Base-by-base conservation (phyloP, 2,888 invertebrate species). In the Epinotia bilunana region DNA sequence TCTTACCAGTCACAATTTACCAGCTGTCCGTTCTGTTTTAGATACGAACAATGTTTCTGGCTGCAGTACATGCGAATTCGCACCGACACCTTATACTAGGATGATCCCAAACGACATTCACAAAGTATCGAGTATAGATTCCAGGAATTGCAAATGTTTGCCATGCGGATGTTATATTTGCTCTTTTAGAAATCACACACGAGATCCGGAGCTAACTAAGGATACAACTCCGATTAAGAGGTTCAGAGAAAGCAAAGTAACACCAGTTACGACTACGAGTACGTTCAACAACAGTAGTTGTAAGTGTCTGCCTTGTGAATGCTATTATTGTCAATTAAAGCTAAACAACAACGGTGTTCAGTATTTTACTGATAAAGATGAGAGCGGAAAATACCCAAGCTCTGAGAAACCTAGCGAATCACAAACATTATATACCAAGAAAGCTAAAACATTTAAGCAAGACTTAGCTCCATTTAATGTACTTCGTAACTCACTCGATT, bases 371-470 rank as follows among this genome's bases (percentile, higher is more conserved):
- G 49, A 49, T 16, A 49, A n/a, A 53, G 7, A n/a, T 53, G n/a
- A 53, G 1, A n/a, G 2, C n/a, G n/a, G 7, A 53, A 53, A 53
- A 53, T 7, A n/a, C n/a, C 53, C 53, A 1, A 7, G 16, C n/a
- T n/a, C 53, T 53, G 53, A 53, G n/a, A 53, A 53, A 16, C 53
- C 53, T n/a, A 53, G 53, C n/a, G 53, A 53, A 53, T 53, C 53
- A n/a, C 53, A 53, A 7, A 53, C 53, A 49, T 5, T 49, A 49
- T 16, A 49, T 49, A 49, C 5, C n/a, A 53, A n/a, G 2, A n/a
- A n/a, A 53, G n/a, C 16, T 53, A 53, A n/a, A 53, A 53, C 53
- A 53, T 13, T 53, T 53, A n/a, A 53, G n/a, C 53, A n/a, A n/a
- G 53, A 53, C 13, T n/a, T 53, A n/a, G n/a, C n/a, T n/a, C n/a